These are phyloP conservation scores for Neelides folsomi DNA, from an alignment of 2,888 invertebrate genomes.

Conservation along the genomic window DNA sequence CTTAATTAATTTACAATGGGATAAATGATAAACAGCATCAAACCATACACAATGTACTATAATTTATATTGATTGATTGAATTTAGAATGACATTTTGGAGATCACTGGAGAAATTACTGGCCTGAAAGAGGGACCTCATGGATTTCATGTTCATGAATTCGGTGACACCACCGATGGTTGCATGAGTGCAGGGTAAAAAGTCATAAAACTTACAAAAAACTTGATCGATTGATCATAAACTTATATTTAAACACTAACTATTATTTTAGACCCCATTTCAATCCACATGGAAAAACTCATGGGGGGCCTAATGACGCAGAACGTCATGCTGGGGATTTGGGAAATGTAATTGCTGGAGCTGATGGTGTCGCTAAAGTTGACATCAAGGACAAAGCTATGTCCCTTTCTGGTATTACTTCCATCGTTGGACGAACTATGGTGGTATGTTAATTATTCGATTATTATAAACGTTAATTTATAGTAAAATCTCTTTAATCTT, in stretches of 20 bases:
- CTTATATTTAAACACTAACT: background rate
- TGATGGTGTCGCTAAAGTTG: conserved; percentile 53
- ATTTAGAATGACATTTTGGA: conserved; percentile 32
- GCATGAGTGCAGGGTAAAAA: conserved; percentile 68
- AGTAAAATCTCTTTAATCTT: background rate
- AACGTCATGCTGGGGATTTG: conserved; percentile 79
- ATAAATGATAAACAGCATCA: no score
- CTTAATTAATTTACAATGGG: no score
- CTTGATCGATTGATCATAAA: no score
- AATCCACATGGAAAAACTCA: conserved; percentile 71
- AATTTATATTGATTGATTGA: no score
- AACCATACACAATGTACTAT: conserved; percentile 24
- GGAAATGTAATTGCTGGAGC: conserved; percentile 57
- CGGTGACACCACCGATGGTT: conserved; percentile 86
- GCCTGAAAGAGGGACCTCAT: conserved; percentile 62
- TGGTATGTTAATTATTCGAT: conserved; percentile 40
- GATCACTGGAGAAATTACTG: conserved; percentile 66
- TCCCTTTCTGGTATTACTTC: conserved; percentile 54
- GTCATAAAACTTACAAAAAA: background rate
- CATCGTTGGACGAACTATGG: conserved; percentile 71
- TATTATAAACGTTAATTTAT: background rate
- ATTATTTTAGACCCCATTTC: conserved; percentile 52
- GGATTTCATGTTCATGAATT: conserved; percentile 95
- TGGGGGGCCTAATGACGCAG: conserved; percentile 58
- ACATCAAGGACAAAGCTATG: conserved; percentile 50